Evolutionary conservation across 2,113 vertebrate genomes (phyloP).

Genomic region (Tragelaphus scriptus): DNA sequence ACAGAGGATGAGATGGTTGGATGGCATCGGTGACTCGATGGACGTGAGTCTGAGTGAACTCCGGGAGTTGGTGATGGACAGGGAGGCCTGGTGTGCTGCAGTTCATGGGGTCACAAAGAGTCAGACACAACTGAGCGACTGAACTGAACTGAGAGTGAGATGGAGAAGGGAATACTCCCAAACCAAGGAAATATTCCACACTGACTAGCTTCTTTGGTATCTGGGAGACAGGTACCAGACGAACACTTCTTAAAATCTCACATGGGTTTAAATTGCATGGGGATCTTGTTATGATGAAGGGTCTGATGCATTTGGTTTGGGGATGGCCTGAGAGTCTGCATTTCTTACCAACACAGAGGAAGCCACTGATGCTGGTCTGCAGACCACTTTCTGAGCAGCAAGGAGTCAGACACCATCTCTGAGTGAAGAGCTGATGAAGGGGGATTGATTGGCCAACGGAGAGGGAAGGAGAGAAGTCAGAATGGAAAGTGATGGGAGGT

Average conservation of each 20-base stretch:
- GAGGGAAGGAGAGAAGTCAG: not conserved
- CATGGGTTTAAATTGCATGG: fast-evolving
- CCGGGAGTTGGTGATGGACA: not conserved
- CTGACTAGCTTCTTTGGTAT: not conserved
- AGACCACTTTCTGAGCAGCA: not conserved
- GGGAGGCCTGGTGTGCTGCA: not conserved
- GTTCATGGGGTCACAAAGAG: not conserved
- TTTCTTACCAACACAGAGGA: not conserved
- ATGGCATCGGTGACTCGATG: not conserved
- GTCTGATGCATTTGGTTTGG: not conserved
- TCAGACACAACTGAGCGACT: not conserved
- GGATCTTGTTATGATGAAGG: not conserved
- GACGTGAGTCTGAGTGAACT: not conserved
- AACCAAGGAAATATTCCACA: not conserved
- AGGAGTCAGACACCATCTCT: no score
- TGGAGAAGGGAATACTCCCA: not conserved
- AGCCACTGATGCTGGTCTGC: not conserved
- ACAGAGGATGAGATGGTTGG: not conserved
- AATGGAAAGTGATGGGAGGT: not conserved
- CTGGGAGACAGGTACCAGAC: not conserved
- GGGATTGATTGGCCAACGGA: not conserved
- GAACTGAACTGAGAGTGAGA: not conserved
- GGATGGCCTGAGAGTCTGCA: not conserved
- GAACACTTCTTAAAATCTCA: not conserved
- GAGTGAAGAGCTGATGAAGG: not conserved